A percentile compares a stretch with the other conserved stretches of the same genome.
These are phyloP conservation scores for Enteromius thamalakanensis DNA, from an alignment of 2,797 vertebrate species.

Conservation along the genomic window DNA sequence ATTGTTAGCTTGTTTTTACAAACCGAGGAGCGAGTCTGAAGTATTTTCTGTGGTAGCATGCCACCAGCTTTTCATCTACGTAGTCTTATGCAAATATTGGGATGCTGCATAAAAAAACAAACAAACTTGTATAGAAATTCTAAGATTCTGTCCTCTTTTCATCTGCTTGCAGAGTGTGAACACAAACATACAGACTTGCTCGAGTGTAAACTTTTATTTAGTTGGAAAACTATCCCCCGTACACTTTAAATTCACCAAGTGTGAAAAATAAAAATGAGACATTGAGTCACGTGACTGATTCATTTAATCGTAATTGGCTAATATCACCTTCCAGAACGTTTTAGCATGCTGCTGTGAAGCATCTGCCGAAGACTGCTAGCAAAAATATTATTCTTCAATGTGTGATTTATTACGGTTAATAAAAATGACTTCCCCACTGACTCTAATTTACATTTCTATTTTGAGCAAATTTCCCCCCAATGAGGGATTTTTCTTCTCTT, in stretches of 20 bases:
- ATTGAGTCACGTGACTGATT: not conserved
- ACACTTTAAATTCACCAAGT: not conserved
- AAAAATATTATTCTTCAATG: not conserved
- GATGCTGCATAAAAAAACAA: not conserved
- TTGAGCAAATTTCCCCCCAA: not conserved
- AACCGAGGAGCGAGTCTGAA: not conserved
- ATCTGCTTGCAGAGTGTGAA: not conserved
- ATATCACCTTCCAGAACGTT: not conserved
- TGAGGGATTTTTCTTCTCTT: not conserved
- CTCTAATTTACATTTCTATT: not conserved
- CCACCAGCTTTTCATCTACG: not conserved
- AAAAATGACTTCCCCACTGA: not conserved
- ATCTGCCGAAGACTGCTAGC: not conserved
- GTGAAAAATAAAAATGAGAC: not conserved
- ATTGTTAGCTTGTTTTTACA: conserved; percentile 17
- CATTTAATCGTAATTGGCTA: not conserved
- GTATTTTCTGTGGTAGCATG: not conserved
- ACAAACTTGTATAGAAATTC: not conserved
- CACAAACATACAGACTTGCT: not conserved
- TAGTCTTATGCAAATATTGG: not conserved
- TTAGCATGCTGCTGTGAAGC: not conserved
- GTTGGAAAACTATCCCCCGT: not conserved
- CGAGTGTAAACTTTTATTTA: not conserved
- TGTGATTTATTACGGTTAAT: not conserved
- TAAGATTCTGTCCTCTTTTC: not conserved